Evolutionary conservation across 2,113 vertebrate genomes (phyloP).

Genomic region (Oreochromis niloticus): DNA sequence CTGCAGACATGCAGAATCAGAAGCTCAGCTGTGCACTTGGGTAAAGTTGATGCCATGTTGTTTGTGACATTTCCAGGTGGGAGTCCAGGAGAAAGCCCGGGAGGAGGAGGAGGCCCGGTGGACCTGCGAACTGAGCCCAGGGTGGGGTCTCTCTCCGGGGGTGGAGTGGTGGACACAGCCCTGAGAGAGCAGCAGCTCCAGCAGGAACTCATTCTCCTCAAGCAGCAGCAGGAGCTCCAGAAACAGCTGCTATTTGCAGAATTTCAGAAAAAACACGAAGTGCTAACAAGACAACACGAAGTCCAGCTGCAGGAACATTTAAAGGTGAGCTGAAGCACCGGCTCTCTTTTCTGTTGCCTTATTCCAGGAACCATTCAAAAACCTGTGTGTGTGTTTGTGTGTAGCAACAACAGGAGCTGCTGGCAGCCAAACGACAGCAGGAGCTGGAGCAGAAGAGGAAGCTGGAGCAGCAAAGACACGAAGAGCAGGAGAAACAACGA

Average conservation of each 20-base stretch:
- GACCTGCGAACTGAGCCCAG: conserved; percentile 80
- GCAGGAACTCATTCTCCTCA: conserved; percentile 85
- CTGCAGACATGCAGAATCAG: neutral
- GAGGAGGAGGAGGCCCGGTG: conserved; percentile 72
- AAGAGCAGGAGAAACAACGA: conserved; percentile 66
- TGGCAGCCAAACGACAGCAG: conserved; percentile 65
- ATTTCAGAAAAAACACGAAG: conserved; percentile 94
- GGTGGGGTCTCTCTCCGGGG: conserved; percentile 46
- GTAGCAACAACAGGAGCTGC: conserved; percentile 68
- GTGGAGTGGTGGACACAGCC: conserved; percentile 68
- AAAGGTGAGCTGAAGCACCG: conserved; percentile 71
- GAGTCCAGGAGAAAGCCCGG: conserved; percentile 39
- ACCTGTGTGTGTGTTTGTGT: neutral
- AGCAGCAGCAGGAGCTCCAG: conserved; percentile 94
- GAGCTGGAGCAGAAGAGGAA: conserved; percentile 67
- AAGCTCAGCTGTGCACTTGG: neutral
- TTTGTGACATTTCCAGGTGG: conserved; percentile 7
- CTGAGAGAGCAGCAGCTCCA: conserved; percentile 88
- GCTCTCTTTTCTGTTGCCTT: neutral
- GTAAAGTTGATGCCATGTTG: neutral
- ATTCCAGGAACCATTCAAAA: neutral
- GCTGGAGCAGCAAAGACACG: conserved; percentile 60
- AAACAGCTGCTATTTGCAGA: conserved; percentile 92
- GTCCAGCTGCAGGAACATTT: conserved; percentile 94
- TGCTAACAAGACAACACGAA: conserved; percentile 89